A percentile compares a stretch with the other conserved stretches of the same genome.
These are phyloP conservation scores for Amaurobius ferox DNA, from an alignment of 2,888 invertebrate genomes.

Conservation along the genomic window DNA sequence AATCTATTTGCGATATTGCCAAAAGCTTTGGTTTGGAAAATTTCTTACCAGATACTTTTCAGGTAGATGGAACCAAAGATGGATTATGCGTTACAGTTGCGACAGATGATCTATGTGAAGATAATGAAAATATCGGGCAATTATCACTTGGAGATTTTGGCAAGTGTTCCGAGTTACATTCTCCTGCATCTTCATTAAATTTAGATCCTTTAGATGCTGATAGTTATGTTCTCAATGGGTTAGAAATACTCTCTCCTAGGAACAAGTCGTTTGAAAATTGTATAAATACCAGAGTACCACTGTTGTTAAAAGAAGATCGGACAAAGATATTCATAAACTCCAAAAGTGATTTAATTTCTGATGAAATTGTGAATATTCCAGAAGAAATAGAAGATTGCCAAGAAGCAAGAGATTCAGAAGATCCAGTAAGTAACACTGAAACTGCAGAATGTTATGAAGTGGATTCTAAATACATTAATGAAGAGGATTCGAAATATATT, in stretches of 20 bases:
- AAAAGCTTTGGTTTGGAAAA: slow-evolving; percentile 65
- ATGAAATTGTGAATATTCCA: not conserved
- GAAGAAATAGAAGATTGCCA: slow-evolving; percentile 1
- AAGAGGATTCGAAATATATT: too few species aligned
- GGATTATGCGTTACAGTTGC: not conserved
- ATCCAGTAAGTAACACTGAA: not conserved
- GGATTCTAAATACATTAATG: not conserved
- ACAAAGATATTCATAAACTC: slow-evolving; percentile 24
- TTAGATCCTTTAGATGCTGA: slow-evolving; percentile 39
- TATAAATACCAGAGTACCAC: not conserved
- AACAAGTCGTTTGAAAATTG: not conserved
- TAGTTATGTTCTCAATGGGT: slow-evolving; percentile 34
- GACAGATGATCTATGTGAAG: slow-evolving; percentile 26
- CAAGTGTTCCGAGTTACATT: slow-evolving; percentile 41
- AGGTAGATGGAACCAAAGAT: slow-evolving; percentile 49
- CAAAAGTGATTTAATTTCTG: not conserved
- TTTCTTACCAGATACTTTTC: slow-evolving; percentile 56
- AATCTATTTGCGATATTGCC: slow-evolving; percentile 60
- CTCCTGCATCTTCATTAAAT: slow-evolving; percentile 45
- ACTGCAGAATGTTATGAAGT: not conserved
- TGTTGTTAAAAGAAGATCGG: not conserved
- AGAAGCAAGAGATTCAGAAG: not conserved
- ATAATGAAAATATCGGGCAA: slow-evolving; percentile 27
- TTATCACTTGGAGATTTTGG: slow-evolving; percentile 50
- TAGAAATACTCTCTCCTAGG: slow-evolving; percentile 28